phyloP scores from a whole-genome alignment of 2,113 vertebrate genomes.

The Mus pahari region DNA sequence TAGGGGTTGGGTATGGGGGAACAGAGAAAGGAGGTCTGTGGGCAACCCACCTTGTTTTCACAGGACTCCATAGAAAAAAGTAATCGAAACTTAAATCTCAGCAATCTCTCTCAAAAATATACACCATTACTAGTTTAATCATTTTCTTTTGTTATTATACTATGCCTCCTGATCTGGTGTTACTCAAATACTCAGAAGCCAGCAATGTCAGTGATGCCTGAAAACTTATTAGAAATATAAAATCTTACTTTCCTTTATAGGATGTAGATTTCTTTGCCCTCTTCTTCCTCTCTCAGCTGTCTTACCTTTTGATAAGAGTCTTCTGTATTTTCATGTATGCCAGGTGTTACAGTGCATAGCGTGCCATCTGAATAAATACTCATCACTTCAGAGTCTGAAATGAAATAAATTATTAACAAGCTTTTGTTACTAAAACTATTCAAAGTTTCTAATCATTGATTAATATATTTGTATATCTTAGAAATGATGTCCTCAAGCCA shows the following conservation, averaged over 20 bases:
- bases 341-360: no score
- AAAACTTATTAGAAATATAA: constrained; percentile 18
- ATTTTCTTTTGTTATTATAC: background rate
- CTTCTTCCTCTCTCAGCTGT: background rate
- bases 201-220: background rate
- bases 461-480: background rate
- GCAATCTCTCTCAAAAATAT: background rate
- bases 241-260: background rate
- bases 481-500: background rate
- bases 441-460: constrained; percentile 29
- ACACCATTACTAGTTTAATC: background rate
- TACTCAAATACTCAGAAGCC: background rate
- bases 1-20: no score
- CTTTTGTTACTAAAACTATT: constrained; percentile 64
- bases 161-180: background rate
- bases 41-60: background rate
- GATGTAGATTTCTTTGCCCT: background rate
- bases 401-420: constrained; percentile 16
- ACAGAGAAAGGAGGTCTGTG: no score
- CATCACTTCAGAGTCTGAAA: background rate
- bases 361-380: constrained; percentile 40
- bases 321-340: background rate
- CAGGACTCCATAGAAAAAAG: background rate
- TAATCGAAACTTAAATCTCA: background rate
- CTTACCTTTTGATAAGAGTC: background rate